Evolutionary conservation across 2,113 vertebrate species (phyloP), one percentile per base, ranked within the genome.

Genomic region (Hipposideros armiger): DNA sequence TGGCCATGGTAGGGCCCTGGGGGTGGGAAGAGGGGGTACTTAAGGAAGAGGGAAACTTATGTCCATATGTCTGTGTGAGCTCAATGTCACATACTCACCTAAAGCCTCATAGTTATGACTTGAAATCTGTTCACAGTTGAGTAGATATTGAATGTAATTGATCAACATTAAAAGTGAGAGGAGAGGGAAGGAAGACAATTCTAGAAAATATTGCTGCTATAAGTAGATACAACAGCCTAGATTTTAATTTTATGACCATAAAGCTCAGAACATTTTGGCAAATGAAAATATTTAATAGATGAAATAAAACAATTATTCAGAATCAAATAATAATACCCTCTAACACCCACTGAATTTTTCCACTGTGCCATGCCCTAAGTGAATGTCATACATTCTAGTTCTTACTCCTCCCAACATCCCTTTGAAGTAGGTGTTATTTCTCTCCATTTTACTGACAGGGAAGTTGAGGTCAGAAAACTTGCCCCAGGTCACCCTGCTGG

Each of bases 261-360:
- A 89, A 83, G 24, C 19, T n/a, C 16, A 52, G 82, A 86, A 52
- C 26, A 50, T 88, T 92, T 86, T 78, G 54, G 66, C 42, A 95
- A 85, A 14, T 67, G 3, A 85, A 93, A 80, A 88, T 78, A 67
- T 54, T 83, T 45, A 81, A 86, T 50, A 94, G n/a, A 87, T 56
- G 5, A 87, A 87, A 84, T 84, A 52, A 86, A 93, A 56, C 2
- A 54, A 19, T 19, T 52, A 85, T 76, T 72, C 22, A 50, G 69
- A 88, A 84, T 85, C 56, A 89, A 89, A 60, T 50, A 67, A 24
- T 50, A 89, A 42, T 58, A n/a, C 47, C 22, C 11, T 2, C 30
- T 72, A 88, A 47, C 6, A 64, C 3, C 1, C 32, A 70, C 0
- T 73, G n/a, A 83, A 28, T 50, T 70, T 80, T 89, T 36, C 9